Conservation (phyloP, 2,113 vertebrate species). For the Dermatemys mawii region DNA sequence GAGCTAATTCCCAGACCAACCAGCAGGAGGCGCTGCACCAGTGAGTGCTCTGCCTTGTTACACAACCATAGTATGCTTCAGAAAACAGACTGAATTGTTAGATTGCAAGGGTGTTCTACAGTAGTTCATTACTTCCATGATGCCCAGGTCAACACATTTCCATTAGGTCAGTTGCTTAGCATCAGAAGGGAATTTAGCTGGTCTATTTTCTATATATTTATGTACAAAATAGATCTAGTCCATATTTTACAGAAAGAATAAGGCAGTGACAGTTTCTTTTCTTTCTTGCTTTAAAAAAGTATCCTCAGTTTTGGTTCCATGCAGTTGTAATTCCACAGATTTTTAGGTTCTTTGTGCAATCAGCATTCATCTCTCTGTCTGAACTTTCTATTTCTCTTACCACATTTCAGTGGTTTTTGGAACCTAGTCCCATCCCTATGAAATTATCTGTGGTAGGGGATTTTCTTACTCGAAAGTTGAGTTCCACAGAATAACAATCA, state of each 20-base stretch:
- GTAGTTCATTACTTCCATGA: neutral
- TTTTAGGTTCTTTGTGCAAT: neutral
- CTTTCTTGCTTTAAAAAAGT: neutral
- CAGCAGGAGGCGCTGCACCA: no score
- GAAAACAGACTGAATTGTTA: neutral
- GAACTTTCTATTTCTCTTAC: neutral
- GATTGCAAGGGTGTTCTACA: neutral
- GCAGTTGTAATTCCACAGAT: rapidly evolving
- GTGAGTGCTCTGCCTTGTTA: no score
- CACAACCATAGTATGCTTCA: neutral
- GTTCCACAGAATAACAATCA: neutral
- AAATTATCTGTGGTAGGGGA: neutral
- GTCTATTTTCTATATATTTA: constrained; percentile 4
- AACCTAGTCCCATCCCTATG: neutral
- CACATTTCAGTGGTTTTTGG: neutral
- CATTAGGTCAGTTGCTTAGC: neutral
- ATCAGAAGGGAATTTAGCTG: neutral
- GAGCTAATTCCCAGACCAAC: no score
- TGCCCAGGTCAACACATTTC: neutral
- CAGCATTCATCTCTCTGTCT: neutral
- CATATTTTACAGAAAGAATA: neutral
- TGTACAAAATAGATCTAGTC: constrained; percentile 20
- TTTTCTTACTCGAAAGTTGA: neutral
- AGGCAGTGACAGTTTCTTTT: neutral
- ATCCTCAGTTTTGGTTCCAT: neutral